These are phyloP conservation scores for Amazonetta brasiliensis DNA, from an alignment of 2,797 vertebrate genomes.

Conservation along the genomic window DNA sequence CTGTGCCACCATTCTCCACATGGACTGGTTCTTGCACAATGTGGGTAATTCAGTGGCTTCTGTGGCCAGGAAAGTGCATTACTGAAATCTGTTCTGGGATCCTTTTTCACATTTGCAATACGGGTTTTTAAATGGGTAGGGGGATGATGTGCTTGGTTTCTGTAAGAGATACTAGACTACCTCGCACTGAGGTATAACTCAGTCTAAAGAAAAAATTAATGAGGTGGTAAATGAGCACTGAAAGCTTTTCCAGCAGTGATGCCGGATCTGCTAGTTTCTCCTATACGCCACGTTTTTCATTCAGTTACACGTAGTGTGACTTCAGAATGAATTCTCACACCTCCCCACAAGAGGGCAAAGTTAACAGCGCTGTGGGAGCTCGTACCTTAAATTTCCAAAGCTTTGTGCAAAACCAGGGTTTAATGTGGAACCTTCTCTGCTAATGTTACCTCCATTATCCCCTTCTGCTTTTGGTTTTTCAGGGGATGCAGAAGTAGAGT, in stretches of 20 bases:
- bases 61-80: neutral
- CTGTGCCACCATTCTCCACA: rapidly evolving
- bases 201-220: neutral
- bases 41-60: neutral
- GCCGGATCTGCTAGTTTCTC: neutral
- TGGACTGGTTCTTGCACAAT: neutral
- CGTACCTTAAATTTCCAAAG: neutral
- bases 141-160: neutral
- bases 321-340: neutral
- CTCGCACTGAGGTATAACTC: rapidly evolving
- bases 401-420: neutral
- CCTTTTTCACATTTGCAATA: neutral
- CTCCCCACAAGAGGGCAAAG: conserved; percentile 21
- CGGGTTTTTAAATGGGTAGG: neutral
- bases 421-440: neutral
- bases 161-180: rapidly evolving
- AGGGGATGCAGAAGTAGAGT: neutral
- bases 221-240: neutral
- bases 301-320: neutral
- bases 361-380: neutral
- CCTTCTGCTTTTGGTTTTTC: neutral
- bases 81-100: neutral
- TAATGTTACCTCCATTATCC: neutral
- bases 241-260: neutral
- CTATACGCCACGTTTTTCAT: neutral